These are phyloP conservation scores for Tragelaphus eurycerus DNA, from an alignment of 2,797 vertebrate species.

Conservation along the genomic window DNA sequence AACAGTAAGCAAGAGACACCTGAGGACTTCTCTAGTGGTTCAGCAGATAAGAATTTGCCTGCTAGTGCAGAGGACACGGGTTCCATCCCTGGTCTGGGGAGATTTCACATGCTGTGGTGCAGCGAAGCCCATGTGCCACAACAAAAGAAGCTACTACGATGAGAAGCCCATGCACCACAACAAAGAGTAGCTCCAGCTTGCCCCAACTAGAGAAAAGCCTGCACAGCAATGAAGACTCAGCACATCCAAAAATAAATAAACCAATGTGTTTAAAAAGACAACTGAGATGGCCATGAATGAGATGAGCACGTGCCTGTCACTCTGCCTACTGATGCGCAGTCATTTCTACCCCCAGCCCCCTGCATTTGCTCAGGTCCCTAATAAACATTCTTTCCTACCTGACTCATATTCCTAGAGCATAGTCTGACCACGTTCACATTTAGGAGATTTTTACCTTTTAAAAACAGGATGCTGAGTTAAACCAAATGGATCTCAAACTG, in stretches of 20 bases:
- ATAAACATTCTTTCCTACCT: background rate
- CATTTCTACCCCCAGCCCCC: background rate
- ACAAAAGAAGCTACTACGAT: background rate
- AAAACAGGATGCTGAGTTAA: background rate
- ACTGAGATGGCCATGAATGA: background rate
- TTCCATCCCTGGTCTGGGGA: background rate
- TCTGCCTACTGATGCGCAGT: background rate
- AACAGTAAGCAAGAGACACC: background rate
- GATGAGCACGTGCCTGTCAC: background rate
- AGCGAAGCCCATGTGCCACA: background rate
- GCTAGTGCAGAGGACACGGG: background rate
- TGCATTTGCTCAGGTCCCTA: background rate
- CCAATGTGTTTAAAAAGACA: background rate
- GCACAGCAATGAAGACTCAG: background rate
- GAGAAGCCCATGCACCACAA: background rate
- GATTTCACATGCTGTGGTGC: background rate
- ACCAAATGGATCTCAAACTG: background rate
- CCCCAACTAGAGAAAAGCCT: background rate
- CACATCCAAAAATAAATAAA: background rate
- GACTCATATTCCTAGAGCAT: background rate
- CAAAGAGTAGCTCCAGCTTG: background rate
- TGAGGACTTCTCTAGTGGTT: background rate
- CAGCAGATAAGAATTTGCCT: background rate
- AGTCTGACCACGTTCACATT: background rate
- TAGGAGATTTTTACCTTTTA: conserved; percentile 5